Percentiles rank a stretch among this genome's conserved stretches.
Conservation (phyloP, 2,797 vertebrate genomes). For the Chrosomus eos region DNA sequence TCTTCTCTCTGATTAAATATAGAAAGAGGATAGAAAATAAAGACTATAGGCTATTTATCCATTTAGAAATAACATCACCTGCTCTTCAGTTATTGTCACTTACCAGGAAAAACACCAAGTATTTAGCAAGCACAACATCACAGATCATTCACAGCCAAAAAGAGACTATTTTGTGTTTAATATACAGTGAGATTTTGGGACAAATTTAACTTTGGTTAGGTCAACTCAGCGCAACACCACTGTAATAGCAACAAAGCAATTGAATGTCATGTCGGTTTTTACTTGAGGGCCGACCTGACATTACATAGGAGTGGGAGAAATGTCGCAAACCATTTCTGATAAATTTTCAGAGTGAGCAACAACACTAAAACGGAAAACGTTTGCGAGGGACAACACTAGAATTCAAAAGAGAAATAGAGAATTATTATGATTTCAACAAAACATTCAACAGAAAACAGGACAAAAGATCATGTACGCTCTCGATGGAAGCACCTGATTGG, state of each 20-base stretch:
- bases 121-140: background rate
- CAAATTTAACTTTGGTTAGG: background rate
- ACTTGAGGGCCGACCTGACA: background rate
- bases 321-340: slow-evolving; percentile 4
- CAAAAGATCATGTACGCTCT: background rate
- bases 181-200: background rate
- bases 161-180: background rate
- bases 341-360: background rate
- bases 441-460: background rate
- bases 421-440: background rate
- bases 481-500: slow-evolving; percentile 17
- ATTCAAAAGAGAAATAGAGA: background rate
- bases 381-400: background rate
- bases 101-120: background rate
- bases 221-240: background rate
- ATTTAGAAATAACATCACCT: background rate
- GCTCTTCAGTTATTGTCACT: background rate
- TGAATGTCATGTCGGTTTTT: background rate
- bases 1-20: background rate
- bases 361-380: background rate
- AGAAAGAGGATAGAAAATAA: slow-evolving; percentile 2
- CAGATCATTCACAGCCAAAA: background rate
- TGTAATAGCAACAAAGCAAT: background rate
- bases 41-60: background rate
- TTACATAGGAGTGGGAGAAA: background rate